phyloP scores from a whole-genome alignment of 2,888 invertebrate species.

The Liopterus haemorrhoidalis region DNA sequence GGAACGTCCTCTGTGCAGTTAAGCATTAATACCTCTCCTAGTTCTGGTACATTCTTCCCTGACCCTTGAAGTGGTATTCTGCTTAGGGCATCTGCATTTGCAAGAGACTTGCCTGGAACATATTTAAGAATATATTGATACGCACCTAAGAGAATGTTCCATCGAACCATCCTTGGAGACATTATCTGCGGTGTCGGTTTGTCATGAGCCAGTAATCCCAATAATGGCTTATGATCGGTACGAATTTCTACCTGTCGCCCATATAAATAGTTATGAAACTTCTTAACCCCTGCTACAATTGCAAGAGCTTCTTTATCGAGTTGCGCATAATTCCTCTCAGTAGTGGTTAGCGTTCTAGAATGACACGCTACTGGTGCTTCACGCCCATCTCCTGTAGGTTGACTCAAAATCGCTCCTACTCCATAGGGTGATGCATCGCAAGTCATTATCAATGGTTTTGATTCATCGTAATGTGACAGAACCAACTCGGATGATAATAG shows the following conservation, averaged over 20 bases:
- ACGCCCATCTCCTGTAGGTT: too few relatives aligned
- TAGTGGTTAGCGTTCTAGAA: too few relatives aligned
- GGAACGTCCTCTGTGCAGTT: slow-evolving; percentile 11
- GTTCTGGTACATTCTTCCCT: neutral
- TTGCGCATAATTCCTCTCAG: too few relatives aligned
- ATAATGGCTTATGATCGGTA: slow-evolving; percentile 26
- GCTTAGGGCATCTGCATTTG: slow-evolving; percentile 21
- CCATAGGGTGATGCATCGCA: too few relatives aligned
- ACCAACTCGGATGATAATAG: too few relatives aligned
- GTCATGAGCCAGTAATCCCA: slow-evolving; percentile 16
- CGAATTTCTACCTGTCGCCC: slow-evolving; percentile 16
- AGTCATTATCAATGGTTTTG: too few relatives aligned
- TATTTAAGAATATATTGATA: slow-evolving; percentile 19
- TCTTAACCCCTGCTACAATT: too few relatives aligned
- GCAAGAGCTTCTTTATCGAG: too few relatives aligned
- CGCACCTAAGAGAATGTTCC: slow-evolving; percentile 12
- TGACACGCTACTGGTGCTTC: too few relatives aligned
- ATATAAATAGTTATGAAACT: too few relatives aligned
- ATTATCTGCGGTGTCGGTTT: slow-evolving; percentile 18
- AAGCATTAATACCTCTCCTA: slow-evolving; percentile 5
- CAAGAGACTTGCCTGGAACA: slow-evolving; percentile 7
- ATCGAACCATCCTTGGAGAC: slow-evolving; percentile 16
- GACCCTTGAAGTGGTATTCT: slow-evolving; percentile 7
- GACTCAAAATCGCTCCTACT: too few relatives aligned
- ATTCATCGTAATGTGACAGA: too few relatives aligned